A percentile compares a stretch with the other conserved stretches of the same genome.
Evolutionary conservation across 2,888 invertebrate genomes (phyloP).

Genomic region (Ophion slaviceki): DNA sequence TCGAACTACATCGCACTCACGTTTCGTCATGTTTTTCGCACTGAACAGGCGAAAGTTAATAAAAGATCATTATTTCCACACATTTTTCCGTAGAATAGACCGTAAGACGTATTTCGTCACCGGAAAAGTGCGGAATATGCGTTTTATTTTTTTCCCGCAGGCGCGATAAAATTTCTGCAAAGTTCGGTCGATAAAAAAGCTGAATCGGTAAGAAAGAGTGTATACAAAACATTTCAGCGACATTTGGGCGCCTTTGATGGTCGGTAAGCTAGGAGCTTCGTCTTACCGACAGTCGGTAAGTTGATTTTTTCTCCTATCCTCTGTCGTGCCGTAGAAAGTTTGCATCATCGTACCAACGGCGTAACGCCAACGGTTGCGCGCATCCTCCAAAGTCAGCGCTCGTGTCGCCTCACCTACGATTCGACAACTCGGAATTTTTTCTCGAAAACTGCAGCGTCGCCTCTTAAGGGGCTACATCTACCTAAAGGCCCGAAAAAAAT

Average conservation of each 20-base stretch:
- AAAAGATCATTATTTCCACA: background rate
- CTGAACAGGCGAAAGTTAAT: background rate
- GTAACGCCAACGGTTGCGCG: background rate
- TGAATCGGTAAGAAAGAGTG: background rate
- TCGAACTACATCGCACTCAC: background rate
- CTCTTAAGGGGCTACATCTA: too few species aligned
- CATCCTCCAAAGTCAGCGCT: constrained; percentile 4
- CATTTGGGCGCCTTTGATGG: background rate
- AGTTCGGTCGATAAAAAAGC: background rate
- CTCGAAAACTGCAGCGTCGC: background rate
- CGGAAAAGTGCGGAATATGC: too few species aligned
- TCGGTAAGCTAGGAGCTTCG: background rate
- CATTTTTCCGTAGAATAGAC: background rate
- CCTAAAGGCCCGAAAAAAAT: too few species aligned
- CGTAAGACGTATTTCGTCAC: background rate
- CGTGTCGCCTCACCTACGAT: background rate
- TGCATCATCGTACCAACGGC: background rate
- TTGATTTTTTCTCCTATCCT: background rate
- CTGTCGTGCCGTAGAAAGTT: background rate
- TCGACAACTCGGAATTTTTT: background rate
- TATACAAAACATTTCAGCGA: background rate
- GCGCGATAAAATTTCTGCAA: too few species aligned
- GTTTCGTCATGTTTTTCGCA: background rate
- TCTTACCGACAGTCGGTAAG: constrained; percentile 7
- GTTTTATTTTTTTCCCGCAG: too few species aligned